Evolutionary conservation across 1,140 invertebrate genomes (phyloP), one percentile per base, ranked within the genome.

Genomic region (Ptiloglossa arizonensis): DNA sequence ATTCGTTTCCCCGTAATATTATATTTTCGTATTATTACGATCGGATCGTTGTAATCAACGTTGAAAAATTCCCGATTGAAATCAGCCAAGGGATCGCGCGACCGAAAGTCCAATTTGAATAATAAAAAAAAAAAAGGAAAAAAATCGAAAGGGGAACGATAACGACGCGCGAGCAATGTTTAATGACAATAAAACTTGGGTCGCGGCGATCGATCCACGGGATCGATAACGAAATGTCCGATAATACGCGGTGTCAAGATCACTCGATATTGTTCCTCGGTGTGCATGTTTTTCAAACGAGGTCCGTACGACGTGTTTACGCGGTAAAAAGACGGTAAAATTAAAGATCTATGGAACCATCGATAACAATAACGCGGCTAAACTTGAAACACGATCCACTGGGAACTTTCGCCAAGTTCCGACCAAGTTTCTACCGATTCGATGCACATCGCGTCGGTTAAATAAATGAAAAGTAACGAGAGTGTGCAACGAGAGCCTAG

Each of bases 21-120:
- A 73, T 73, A 73, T 73, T 73, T 64, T 46, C 32, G 35, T 41
- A 24, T 67, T 71, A 82, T 78, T 69, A 2, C 41, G 27, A 59
- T 52, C 32, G 68, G 15, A 15, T 5, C 57, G 54, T 6, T 50
- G 62, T 35, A 59, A 56, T 52, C 32, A 35, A 46, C 44, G 46
- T 35, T 46, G 0, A 64, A 64, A 22, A n/a, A 64, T 50, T 29
- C 19, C 0, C 27, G 38, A 41, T 62, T 15, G n/a, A 24, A 41
- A 24, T 15, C n/a, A 24, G 9, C 5, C 4, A 1, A 13, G 11
- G 1, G 15, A 56, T 52, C 50, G 8, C 5, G 5, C 56, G 44
- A 48, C 59, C 59, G 59, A 72, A 63, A 48, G 54, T 57, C 13
- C 13, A 15, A 57, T 57, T 57, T 57, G 32, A 57, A 57, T n/a